Evolutionary conservation across 2,113 vertebrate species (phyloP).

Genomic region (Scolopax mira): DNA sequence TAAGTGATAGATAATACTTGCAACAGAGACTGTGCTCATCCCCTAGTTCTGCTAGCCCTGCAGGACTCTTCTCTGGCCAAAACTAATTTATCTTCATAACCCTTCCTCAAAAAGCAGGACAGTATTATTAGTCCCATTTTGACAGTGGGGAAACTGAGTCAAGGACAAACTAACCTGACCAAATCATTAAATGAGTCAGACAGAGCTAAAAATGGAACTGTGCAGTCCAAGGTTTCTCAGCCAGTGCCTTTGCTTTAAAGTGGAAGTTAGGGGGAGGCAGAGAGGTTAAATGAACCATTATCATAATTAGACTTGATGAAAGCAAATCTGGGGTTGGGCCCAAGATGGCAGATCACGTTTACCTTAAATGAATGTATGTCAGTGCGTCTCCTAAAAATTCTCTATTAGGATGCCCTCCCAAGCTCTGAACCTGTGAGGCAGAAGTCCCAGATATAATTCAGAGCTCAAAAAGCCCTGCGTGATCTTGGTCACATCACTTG

Average conservation of each 20-base stretch:
- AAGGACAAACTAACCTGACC: constrained; percentile 59
- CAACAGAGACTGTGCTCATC: constrained; percentile 8
- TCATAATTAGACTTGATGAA: constrained; percentile 63
- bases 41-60: constrained; percentile 54
- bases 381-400: constrained; percentile 5
- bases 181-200: constrained; percentile 57
- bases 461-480: not conserved
- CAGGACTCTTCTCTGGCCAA: constrained; percentile 49
- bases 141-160: constrained; percentile 66
- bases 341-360: constrained; percentile 63
- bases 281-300: constrained; percentile 67
- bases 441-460: constrained; percentile 30
- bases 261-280: constrained; percentile 53
- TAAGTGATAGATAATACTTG: constrained; percentile 51
- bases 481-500: constrained; percentile 47
- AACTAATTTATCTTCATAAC: constrained; percentile 60
- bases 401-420: constrained; percentile 18
- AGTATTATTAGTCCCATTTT: constrained; percentile 48
- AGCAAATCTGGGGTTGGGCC: constrained; percentile 58
- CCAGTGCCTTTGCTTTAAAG: constrained; percentile 24
- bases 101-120: constrained; percentile 50
- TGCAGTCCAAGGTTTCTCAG: constrained; percentile 59
- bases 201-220: constrained; percentile 63
- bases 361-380: constrained; percentile 51
- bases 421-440: constrained; percentile 19